phyloP scores from a whole-genome alignment of 2,797 vertebrate species.

The Gymnothorax reevesii region DNA sequence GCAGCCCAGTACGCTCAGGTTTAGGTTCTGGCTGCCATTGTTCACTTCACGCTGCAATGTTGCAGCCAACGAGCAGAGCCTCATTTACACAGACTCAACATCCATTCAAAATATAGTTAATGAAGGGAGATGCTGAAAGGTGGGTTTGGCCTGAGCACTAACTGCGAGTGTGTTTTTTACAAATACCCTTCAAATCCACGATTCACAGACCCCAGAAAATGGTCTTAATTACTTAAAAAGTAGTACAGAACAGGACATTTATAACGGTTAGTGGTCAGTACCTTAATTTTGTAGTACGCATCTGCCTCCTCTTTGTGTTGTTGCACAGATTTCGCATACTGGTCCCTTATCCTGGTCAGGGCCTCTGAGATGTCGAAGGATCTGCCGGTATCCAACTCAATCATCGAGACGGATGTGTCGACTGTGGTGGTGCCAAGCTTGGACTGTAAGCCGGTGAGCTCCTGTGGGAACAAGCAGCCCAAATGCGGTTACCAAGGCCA shows the following conservation, averaged over 20 bases:
- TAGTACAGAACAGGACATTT: neutral
- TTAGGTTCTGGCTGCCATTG: too few species aligned
- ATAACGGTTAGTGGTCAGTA: neutral
- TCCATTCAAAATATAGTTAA: too few species aligned
- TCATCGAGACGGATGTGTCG: constrained; percentile 63
- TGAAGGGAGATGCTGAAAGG: too few species aligned
- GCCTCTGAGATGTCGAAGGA: constrained; percentile 63
- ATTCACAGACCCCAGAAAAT: too few species aligned
- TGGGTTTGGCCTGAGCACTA: too few species aligned
- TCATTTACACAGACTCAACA: too few species aligned
- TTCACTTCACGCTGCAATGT: too few species aligned
- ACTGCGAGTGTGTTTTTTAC: too few species aligned
- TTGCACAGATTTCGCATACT: constrained; percentile 62
- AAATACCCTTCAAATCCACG: too few species aligned
- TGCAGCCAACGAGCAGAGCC: too few species aligned
- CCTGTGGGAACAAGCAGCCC: constrained; percentile 42
- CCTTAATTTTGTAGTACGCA: constrained; percentile 64
- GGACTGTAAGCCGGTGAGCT: constrained; percentile 55
- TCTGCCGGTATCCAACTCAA: constrained; percentile 63
- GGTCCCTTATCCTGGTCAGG: constrained; percentile 59
- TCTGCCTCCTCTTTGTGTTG: constrained; percentile 66
- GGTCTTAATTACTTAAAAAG: too few species aligned
- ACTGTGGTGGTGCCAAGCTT: constrained; percentile 58
- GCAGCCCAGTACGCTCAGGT: too few species aligned
- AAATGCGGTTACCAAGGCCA: neutral